Percentiles rank a stretch among this genome's conserved stretches.
phyloP scores from a whole-genome alignment of 2,888 invertebrate genomes.

The Euspilapteryx auroguttella region DNA sequence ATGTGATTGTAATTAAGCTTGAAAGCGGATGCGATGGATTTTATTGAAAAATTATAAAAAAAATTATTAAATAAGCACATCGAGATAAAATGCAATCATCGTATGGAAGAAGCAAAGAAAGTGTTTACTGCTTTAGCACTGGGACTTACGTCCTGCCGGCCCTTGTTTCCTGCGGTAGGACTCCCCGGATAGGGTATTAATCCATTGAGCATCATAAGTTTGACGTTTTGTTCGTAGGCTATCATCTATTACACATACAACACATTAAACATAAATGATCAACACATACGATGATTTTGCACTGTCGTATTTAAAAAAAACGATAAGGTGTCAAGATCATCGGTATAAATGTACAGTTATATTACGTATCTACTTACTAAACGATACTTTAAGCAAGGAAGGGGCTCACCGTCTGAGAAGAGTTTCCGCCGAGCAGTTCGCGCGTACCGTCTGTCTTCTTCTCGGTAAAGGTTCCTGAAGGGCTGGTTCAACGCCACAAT shows the following conservation, averaged over 20 bases:
- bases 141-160: conserved; percentile 66
- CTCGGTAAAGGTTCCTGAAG: conserved; percentile 69
- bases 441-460: conserved; percentile 63
- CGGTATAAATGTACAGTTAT: too few species aligned
- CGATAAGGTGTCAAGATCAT: too few species aligned
- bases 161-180: conserved; percentile 67
- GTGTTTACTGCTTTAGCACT: conserved; percentile 1
- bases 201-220: conserved; percentile 38
- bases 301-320: neutral
- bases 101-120: conserved; percentile 22
- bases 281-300: neutral
- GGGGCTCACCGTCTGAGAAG: conserved; percentile 74
- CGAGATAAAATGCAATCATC: conserved; percentile 47
- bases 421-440: conserved; percentile 54
- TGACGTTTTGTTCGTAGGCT: conserved; percentile 46
- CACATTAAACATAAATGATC: conserved; percentile 1
- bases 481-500: conserved; percentile 96
- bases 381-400: too few species aligned
- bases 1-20: conserved; percentile 42
- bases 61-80: conserved; percentile 41
- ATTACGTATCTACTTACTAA: too few species aligned
- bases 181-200: conserved; percentile 33
- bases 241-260: conserved; percentile 22
- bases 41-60: conserved; percentile 9
- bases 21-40: conserved; percentile 48